Percentiles rank a stretch among this genome's conserved stretches.
Conservation (phyloP, 2,113 vertebrate genomes). For the Campylomormyrus tamandua region DNA sequence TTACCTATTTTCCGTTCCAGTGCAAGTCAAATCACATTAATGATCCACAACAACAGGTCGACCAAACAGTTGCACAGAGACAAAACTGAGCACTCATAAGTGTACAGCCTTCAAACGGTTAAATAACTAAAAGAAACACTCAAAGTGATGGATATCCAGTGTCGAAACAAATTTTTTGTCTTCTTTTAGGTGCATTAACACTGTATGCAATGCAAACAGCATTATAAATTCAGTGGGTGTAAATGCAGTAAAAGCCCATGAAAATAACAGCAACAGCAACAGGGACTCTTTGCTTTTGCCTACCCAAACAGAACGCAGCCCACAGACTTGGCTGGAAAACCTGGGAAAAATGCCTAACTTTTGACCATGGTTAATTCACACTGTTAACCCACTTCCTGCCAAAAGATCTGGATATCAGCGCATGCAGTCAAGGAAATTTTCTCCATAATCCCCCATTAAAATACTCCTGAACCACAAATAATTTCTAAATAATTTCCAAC, state of each 20-base stretch:
- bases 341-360: slow-evolving; percentile 2
- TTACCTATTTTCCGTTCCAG: background rate
- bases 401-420: background rate
- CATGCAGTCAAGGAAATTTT: background rate
- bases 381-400: background rate
- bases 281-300: background rate
- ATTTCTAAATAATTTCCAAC: background rate
- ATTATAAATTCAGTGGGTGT: background rate
- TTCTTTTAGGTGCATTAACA: background rate
- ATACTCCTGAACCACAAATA: slow-evolving; percentile 4
- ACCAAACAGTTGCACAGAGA: background rate
- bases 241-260: background rate
- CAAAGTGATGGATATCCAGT: background rate
- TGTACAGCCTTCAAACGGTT: background rate
- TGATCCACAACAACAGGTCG: background rate
- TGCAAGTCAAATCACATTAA: background rate
- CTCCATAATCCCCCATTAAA: background rate
- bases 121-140: too few relatives aligned
- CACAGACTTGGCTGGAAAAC: background rate
- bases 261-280: background rate
- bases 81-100: background rate
- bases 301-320: background rate
- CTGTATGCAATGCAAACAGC: background rate
- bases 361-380: background rate
- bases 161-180: background rate